Evolutionary conservation across 2,113 vertebrate species (phyloP).

Genomic region (Plestiodon gilberti): DNA sequence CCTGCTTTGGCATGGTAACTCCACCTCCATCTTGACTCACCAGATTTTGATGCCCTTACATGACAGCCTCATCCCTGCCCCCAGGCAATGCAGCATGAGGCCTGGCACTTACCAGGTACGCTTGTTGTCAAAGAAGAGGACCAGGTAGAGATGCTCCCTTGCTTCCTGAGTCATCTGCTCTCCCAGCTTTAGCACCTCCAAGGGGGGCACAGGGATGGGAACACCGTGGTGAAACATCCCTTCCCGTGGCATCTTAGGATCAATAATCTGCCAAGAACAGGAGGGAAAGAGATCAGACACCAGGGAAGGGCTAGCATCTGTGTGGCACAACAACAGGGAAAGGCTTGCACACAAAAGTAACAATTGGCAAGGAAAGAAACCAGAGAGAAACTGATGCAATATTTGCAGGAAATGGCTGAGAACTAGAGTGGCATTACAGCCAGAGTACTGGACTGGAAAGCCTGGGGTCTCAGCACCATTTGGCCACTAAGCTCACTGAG

Average conservation of each 20-base stretch:
- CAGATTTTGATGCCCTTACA: not conserved
- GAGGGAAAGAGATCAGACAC: constrained; percentile 2
- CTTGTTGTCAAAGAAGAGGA: constrained; percentile 99
- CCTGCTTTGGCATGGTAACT: not conserved
- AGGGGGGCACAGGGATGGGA: constrained; percentile 94
- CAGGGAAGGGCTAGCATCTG: too few species aligned
- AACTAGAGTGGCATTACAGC: not conserved
- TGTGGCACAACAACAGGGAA: fast-evolving
- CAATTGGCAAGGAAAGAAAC: not conserved
- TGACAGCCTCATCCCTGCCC: too few species aligned
- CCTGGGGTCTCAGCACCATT: not conserved
- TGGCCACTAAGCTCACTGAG: not conserved
- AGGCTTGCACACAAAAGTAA: not conserved
- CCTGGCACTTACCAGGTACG: constrained; percentile 90
- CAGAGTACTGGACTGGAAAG: not conserved
- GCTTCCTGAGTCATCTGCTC: constrained; percentile 99
- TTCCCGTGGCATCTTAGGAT: constrained; percentile 98
- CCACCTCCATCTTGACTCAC: too few species aligned
- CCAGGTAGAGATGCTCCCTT: constrained; percentile 96
- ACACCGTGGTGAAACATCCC: constrained; percentile 97
- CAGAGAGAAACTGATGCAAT: not conserved
- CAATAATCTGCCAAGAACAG: constrained; percentile 86
- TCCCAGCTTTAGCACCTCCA: constrained; percentile 96
- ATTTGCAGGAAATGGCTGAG: not conserved
- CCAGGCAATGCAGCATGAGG: not conserved